phyloP scores from a whole-genome alignment of 1,140 invertebrate genomes.

The Brachionus rubens region DNA sequence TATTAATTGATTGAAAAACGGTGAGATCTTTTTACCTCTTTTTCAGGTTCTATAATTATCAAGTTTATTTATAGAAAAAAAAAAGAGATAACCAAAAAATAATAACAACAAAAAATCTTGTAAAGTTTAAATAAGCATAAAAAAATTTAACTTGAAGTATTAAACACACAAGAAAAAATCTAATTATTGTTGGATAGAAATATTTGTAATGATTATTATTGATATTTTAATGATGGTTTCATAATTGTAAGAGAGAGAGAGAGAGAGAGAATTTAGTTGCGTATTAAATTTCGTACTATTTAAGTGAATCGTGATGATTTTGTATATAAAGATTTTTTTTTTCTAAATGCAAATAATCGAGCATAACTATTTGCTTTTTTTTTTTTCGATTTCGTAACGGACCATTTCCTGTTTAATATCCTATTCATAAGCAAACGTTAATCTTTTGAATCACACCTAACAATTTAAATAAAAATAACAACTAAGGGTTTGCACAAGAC shows the following conservation, averaged over 20 bases:
- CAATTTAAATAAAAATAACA: constrained; percentile 1
- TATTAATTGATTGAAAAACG: too few species aligned
- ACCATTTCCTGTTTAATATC: constrained; percentile 7
- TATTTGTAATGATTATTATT: too few species aligned
- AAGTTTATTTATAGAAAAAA: too few species aligned
- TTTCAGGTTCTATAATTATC: too few species aligned
- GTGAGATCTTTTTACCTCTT: too few species aligned
- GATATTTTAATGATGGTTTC: neutral
- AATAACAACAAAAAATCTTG: too few species aligned
- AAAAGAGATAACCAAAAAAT: too few species aligned
- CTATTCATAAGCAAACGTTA: constrained; percentile 29
- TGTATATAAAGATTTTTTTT: constrained; percentile 2
- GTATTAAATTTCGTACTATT: constrained; percentile 8
- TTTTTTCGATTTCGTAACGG: constrained; percentile 9
- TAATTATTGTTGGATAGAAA: too few species aligned
- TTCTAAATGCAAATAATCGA: constrained; percentile 3
- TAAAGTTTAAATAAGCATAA: too few species aligned
- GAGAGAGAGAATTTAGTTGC: neutral
- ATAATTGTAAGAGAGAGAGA: neutral
- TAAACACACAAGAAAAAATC: too few species aligned
- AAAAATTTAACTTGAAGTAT: too few species aligned
- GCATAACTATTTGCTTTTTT: neutral
- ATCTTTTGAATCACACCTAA: constrained; percentile 33
- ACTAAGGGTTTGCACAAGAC: too few species aligned
- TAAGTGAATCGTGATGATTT: constrained; percentile 11